Conservation (phyloP, 2,888 invertebrate genomes). For the Limnephilus rhombicus region DNA sequence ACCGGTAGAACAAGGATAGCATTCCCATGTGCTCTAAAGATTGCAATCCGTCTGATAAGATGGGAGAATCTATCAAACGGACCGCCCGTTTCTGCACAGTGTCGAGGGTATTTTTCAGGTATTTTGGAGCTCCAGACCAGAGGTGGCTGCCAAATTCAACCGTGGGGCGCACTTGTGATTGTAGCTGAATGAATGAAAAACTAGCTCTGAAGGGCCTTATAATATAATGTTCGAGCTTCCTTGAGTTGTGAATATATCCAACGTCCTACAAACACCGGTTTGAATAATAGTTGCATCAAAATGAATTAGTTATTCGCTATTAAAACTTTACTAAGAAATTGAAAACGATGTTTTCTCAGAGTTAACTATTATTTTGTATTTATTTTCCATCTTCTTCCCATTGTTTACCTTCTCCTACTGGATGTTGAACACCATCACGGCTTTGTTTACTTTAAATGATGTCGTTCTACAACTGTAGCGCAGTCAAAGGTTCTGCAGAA, state of each 20-base stretch:
- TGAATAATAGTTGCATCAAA: not conserved
- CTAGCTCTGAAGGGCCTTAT: not conserved
- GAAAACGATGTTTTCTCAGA: not conserved
- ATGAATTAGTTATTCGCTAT: not conserved
- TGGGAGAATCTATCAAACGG: too few relatives aligned
- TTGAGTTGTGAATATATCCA: not conserved
- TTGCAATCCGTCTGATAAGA: too few relatives aligned
- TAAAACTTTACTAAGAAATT: not conserved
- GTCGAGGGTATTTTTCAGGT: too few relatives aligned
- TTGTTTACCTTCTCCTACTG: not conserved
- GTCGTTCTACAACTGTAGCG: not conserved
- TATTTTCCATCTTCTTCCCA: not conserved
- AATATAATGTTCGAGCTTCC: not conserved
- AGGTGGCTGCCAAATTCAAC: too few relatives aligned
- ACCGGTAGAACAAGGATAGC: too few relatives aligned
- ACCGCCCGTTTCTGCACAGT: too few relatives aligned
- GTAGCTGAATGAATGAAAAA: not conserved
- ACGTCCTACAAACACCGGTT: not conserved
- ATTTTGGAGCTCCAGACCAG: too few relatives aligned
- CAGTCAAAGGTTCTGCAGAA: not conserved
- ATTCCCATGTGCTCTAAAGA: too few relatives aligned
- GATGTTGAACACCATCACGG: not conserved
- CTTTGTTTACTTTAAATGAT: not conserved
- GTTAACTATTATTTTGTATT: not conserved
- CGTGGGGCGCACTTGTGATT: too few relatives aligned